phyloP scores from a whole-genome alignment of 2,888 invertebrate species.

The Esperia sulphurella region DNA sequence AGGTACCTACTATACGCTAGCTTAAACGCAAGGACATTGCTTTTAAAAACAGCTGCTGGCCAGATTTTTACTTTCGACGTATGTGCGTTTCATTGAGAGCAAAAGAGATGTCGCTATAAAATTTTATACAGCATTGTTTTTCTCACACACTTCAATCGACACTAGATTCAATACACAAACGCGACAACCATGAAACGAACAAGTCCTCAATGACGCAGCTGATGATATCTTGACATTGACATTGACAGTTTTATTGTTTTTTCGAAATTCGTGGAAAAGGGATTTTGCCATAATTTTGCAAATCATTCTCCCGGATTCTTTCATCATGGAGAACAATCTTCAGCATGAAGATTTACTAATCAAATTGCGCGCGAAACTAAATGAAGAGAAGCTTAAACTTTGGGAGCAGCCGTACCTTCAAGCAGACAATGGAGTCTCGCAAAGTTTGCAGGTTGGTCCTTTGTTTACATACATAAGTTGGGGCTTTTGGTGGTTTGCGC shows the following conservation, averaged over 20 bases:
- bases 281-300: constrained; percentile 27
- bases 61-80: too few species aligned
- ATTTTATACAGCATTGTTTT: too few species aligned
- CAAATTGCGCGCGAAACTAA: constrained; percentile 83
- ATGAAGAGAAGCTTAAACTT: constrained; percentile 83
- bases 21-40: too few species aligned
- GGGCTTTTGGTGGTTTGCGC: not conserved
- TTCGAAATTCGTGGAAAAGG: not conserved
- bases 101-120: too few species aligned
- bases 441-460: constrained; percentile 65
- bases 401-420: constrained; percentile 86
- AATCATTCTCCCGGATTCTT: constrained; percentile 26
- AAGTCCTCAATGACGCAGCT: too few species aligned
- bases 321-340: constrained; percentile 51
- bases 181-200: too few species aligned
- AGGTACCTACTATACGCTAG: too few species aligned
- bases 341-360: constrained; percentile 82
- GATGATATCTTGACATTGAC: too few species aligned
- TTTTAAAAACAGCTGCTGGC: too few species aligned
- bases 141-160: too few species aligned
- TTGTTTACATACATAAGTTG: constrained; percentile 2
- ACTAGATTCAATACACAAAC: too few species aligned
- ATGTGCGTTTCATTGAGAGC: too few species aligned
- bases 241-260: not conserved
- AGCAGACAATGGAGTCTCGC: constrained; percentile 44